Base-by-base conservation (phyloP, 2,113 vertebrate genomes). In the Morone saxatilis region DNA sequence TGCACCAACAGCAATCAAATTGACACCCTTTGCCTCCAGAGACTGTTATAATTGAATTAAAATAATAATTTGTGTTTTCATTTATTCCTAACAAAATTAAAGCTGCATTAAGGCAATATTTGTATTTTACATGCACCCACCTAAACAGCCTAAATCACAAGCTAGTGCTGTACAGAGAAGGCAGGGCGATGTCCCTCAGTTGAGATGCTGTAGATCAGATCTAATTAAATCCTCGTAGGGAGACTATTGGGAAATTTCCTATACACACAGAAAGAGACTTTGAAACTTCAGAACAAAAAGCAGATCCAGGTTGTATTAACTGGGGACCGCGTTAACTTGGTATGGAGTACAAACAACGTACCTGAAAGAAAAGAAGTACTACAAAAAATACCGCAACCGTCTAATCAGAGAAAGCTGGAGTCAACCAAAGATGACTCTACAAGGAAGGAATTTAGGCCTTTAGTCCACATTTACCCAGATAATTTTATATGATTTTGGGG, bases 41-140 rank as follows among this genome's bases (percentile, higher is more conserved):
- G n/a, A 65, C 19, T 61, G 31, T 76, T 75, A 19, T 63, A 38
- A 77, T 80, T 41, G 80, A 19, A 88, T 83, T 67, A 53, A 73
- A 79, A 53, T 66, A 78, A 81, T 80, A 36, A 80, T 88, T 77
- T 84, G 41, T 71, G 57, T 67, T 80, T 88, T 83, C 56, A 83
- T 86, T 85, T 85, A 56, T 86, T 89, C 56, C 19, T 81, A 86
- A 90, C 65, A 74, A 0, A 80, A 81, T 92, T 77, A 89, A 78
- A 84, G 20, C 31, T 60, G 45, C 36, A 59, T 83, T 83, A 79
- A 31, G 53, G 62, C 0, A n/a, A 87, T 1, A 79, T 79, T 81
- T 83, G 36, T 45, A 59, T 69, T 25, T 36, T 57, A 57, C 53
- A 67, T 47, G 57, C 40, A 40, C 40, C 51, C 48, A 65, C 22